Base-by-base conservation (phyloP, 2,113 vertebrate species). In the Gnathonemus longibarbis region DNA sequence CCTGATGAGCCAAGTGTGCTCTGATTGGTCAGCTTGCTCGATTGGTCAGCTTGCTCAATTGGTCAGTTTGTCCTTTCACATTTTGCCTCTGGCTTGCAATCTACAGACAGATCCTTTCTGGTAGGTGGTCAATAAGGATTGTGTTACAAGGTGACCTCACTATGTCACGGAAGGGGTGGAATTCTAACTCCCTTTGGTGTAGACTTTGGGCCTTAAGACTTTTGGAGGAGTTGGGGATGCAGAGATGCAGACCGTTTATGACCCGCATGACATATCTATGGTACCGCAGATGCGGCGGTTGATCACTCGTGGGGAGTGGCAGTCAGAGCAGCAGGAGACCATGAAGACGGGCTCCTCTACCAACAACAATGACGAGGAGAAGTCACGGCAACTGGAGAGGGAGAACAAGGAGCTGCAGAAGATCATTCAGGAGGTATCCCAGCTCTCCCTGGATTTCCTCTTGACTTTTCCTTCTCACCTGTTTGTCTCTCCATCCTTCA, bases 281-380 rank as follows among this genome's bases (percentile, higher is more conserved):
- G 39, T 11, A 35, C 1, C 90, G 3, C 92, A 99, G 98, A 99
- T 99, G 97, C 96, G 98, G 21, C 95, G 98, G 1, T 95, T 99
- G 52, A 98, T 99, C 93, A 99, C 98, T 6, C 96, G 98, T 0
- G 98, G 98, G 0, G 98, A 99, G 90, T 99, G 98, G 98, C 98
- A 99, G 95, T 98, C 98, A 0, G 98, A 99, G 95, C 97, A 98
- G 15, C 98, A 99, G 95, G 98, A 99, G 94, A 99, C 98, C 6
- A 97, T 98, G 96, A 98, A 98, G 93, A 99, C 98, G 0, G 98
- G 98, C 0, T 98, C 98, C 0, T 98, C 98, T 74, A 98, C 98
- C 92, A 99, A 98, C 95, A 99, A 99, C 95, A 98, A 99, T 0
- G 98, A 99, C 49, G 98, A 99, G 92, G 98, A 99, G 93, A 99